Evolutionary conservation across 2,888 invertebrate genomes (phyloP).

Genomic region (Colletes collaris): DNA sequence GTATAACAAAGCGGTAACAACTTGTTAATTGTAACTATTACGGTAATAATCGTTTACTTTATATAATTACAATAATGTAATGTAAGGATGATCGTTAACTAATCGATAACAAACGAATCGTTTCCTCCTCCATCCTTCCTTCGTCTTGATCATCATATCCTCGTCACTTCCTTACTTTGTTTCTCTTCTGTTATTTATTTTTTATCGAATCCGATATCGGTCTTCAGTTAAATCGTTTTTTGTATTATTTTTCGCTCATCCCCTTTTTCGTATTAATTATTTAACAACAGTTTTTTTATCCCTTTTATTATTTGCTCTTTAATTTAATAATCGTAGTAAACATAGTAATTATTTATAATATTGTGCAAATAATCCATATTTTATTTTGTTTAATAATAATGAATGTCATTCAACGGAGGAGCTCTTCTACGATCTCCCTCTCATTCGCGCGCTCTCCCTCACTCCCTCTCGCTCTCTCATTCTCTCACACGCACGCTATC

Average conservation of each 20-base stretch:
- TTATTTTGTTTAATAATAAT: slow-evolving; percentile 75
- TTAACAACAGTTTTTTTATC: slow-evolving; percentile 74
- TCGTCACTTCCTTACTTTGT: slow-evolving; percentile 40
- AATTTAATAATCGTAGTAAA: slow-evolving; percentile 79
- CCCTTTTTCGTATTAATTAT: slow-evolving; percentile 70
- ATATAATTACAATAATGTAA: slow-evolving; percentile 82
- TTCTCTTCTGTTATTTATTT: slow-evolving; percentile 36
- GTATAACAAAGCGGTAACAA: slow-evolving; percentile 83
- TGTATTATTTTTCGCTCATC: slow-evolving; percentile 62
- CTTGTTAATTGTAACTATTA: slow-evolving; percentile 83
- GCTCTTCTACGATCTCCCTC: slow-evolving; percentile 63
- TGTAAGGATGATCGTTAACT: slow-evolving; percentile 80
- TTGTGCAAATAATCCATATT: slow-evolving; percentile 81
- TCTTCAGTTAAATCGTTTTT: slow-evolving; percentile 56
- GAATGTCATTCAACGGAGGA: slow-evolving; percentile 77
- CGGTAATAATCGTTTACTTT: slow-evolving; percentile 81
- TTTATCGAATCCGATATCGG: slow-evolving; percentile 71
- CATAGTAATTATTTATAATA: slow-evolving; percentile 80
- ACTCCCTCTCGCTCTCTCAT: slow-evolving; percentile 31
- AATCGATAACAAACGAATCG: slow-evolving; percentile 79
- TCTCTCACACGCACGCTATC: slow-evolving; percentile 49
- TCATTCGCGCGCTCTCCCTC: slow-evolving; percentile 20
- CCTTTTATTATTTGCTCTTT: slow-evolving; percentile 76
- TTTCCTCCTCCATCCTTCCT: slow-evolving; percentile 66
- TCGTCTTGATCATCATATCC: slow-evolving; percentile 56